Percentiles rank a stretch among this genome's conserved stretches.
phyloP scores from a whole-genome alignment of 2,888 invertebrate genomes.

The Pollenia labialis region DNA sequence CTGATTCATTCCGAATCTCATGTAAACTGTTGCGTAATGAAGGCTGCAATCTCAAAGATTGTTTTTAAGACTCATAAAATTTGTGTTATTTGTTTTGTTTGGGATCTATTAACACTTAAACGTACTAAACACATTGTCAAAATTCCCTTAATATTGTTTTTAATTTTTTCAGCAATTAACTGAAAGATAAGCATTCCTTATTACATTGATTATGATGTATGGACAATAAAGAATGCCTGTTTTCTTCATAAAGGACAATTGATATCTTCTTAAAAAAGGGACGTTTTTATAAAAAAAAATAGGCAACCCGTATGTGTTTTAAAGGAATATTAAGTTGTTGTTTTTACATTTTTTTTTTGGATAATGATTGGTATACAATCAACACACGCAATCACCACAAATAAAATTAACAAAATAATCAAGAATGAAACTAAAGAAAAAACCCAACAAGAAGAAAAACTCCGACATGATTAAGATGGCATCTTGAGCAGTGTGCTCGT shows the following conservation, averaged over 20 bases:
- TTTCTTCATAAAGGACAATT: constrained; percentile 23
- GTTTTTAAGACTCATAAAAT: too few species aligned
- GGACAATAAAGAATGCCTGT: neutral
- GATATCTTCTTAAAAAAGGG: neutral
- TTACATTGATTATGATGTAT: constrained; percentile 48
- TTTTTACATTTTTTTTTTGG: neutral
- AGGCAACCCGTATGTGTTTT: constrained; percentile 20
- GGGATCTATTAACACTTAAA: neutral
- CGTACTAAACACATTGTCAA: neutral
- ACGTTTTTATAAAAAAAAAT: neutral
- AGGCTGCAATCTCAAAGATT: too few species aligned
- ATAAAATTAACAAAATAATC: constrained; percentile 49
- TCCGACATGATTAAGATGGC: constrained; percentile 40
- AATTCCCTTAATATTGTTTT: neutral
- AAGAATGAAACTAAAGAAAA: neutral
- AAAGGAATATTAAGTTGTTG: constrained; percentile 17
- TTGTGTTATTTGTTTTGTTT: too few species aligned
- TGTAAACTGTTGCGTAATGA: too few species aligned
- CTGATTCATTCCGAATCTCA: too few species aligned
- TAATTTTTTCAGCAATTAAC: constrained; percentile 27
- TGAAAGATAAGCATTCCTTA: constrained; percentile 25
- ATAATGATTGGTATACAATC: neutral
- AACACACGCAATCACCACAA: constrained; percentile 41
- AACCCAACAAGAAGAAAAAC: neutral
- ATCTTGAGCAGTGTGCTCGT: neutral